phyloP scores from a whole-genome alignment of 2,888 invertebrate species.

The Agrochola circellaris region DNA sequence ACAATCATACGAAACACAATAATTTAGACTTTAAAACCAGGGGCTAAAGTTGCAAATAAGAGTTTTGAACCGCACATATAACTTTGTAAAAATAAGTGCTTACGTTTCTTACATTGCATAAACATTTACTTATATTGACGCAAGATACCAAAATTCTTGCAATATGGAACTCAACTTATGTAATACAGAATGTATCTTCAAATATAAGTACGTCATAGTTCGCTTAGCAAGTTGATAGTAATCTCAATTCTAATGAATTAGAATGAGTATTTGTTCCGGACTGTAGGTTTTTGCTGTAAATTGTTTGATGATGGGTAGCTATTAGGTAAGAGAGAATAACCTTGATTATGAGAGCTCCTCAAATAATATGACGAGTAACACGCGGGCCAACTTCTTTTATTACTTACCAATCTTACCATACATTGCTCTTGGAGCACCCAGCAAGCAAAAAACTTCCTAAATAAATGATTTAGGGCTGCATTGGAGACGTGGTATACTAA shows the following conservation, averaged over 20 bases:
- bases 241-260: constrained; percentile 20
- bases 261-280: constrained; percentile 33
- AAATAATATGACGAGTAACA: too few species aligned
- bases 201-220: constrained; percentile 28
- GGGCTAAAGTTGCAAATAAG: neutral
- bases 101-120: constrained; percentile 56
- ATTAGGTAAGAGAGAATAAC: neutral
- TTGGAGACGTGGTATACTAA: too few species aligned
- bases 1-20: constrained; percentile 4
- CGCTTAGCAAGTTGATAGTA: constrained; percentile 26
- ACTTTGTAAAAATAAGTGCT: constrained; percentile 31
- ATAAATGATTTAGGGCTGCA: too few species aligned
- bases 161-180: constrained; percentile 30
- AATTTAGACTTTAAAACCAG: constrained; percentile 10
- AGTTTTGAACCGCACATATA: neutral
- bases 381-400: too few species aligned
- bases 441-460: too few species aligned
- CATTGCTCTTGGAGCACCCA: too few species aligned
- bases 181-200: constrained; percentile 24
- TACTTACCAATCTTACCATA: too few species aligned
- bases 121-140: constrained; percentile 46
- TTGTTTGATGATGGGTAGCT: neutral
- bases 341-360: too few species aligned
- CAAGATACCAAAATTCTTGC: constrained; percentile 37
- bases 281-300: neutral